Conservation (phyloP, 2,113 vertebrate genomes). For the Mustela lutreola region DNA sequence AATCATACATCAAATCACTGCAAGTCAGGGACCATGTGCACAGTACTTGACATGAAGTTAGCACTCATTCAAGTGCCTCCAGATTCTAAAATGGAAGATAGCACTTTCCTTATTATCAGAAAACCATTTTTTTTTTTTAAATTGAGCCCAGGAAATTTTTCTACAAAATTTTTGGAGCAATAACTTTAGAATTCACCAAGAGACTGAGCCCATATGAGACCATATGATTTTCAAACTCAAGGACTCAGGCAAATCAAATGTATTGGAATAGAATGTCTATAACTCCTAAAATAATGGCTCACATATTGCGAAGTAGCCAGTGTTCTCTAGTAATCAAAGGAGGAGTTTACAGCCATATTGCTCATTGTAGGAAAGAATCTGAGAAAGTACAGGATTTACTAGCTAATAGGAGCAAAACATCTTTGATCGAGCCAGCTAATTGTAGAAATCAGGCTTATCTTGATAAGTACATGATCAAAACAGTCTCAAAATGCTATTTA, state of each 20-base stretch:
- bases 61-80: background rate
- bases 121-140: background rate
- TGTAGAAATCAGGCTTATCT: constrained; percentile 25
- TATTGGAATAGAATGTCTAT: background rate
- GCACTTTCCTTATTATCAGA: background rate
- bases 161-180: background rate
- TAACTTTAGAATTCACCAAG: constrained; percentile 16
- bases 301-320: background rate
- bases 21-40: background rate
- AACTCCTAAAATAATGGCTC: constrained; percentile 37
- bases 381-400: background rate
- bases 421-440: background rate
- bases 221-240: constrained; percentile 30
- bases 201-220: background rate
- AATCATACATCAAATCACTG: background rate
- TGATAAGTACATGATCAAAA: background rate
- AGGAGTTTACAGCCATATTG: background rate
- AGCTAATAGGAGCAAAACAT: background rate
- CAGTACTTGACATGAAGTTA: background rate
- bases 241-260: constrained; percentile 6
- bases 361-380: background rate
- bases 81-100: background rate
- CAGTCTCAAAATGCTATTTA: background rate
- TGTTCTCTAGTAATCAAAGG: background rate
- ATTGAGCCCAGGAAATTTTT: background rate